These are phyloP conservation scores for Pitangus sulphuratus DNA, from an alignment of 2,797 vertebrate genomes.

Conservation along the genomic window DNA sequence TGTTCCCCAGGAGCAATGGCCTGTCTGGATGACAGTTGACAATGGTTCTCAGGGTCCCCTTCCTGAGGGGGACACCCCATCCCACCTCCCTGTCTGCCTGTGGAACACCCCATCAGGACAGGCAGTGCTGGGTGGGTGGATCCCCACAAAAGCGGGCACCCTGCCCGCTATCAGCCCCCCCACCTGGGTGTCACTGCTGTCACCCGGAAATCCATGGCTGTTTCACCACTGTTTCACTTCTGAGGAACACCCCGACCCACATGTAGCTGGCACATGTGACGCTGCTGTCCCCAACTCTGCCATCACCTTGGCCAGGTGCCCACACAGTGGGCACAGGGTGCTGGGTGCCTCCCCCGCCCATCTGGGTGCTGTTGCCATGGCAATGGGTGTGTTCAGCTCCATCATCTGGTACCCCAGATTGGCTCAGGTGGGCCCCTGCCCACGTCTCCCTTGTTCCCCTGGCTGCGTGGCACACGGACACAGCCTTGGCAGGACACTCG, in stretches of 20 bases:
- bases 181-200: background rate
- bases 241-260: background rate
- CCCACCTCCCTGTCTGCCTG: background rate
- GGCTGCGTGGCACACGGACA: background rate
- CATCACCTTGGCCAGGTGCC: accelerated
- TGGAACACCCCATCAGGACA: accelerated
- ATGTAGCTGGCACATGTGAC: background rate
- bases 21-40: background rate
- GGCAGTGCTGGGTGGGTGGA: background rate
- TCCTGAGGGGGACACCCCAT: background rate
- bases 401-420: background rate
- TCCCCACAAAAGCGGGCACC: background rate
- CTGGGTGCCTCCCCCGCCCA: background rate
- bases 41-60: background rate
- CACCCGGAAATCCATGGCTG: background rate
- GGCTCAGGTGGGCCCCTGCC: background rate
- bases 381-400: background rate
- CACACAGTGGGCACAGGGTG: background rate
- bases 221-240: background rate
- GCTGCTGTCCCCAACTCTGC: background rate
- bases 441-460: background rate
- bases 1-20: accelerated
- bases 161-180: background rate
- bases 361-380: background rate
- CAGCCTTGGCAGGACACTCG: background rate